Evolutionary conservation across 2,888 invertebrate species (phyloP).

Genomic region (Lycia hirtaria): DNA sequence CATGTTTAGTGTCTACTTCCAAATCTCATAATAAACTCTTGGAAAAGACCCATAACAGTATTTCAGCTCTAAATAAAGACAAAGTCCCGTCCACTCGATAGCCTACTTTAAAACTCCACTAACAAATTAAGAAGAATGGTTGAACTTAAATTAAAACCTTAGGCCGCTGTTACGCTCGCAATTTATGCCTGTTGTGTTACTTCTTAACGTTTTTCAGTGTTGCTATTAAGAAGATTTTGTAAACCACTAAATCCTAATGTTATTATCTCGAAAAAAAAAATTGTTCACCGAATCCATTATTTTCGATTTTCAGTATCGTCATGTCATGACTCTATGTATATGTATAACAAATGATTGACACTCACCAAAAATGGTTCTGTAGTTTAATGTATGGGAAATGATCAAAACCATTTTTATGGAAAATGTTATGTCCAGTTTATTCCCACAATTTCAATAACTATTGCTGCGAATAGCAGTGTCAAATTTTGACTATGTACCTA

Average conservation of each 20-base stretch:
- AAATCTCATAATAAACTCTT: conserved; percentile 36
- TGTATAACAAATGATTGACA: too few relatives aligned
- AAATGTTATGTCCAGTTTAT: too few relatives aligned
- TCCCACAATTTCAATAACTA: too few relatives aligned
- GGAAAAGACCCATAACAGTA: conserved; percentile 37
- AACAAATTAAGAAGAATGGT: conserved; percentile 82
- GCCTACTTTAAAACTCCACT: conserved; percentile 56
- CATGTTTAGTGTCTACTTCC: conserved; percentile 13
- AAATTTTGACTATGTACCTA: too few relatives aligned
- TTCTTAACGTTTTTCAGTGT: conserved; percentile 38
- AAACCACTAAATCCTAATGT: conserved; percentile 19
- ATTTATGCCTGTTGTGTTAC: conserved; percentile 76
- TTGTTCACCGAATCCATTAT: too few relatives aligned
- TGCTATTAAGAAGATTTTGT: conserved; percentile 26
- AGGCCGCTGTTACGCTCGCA: conserved; percentile 52
- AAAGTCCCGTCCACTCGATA: conserved; percentile 51
- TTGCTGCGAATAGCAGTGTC: too few relatives aligned
- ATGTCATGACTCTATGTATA: too few relatives aligned
- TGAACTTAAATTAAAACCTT: conserved; percentile 83
- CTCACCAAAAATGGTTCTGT: too few relatives aligned
- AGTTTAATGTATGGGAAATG: too few relatives aligned
- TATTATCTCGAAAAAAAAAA: too few relatives aligned
- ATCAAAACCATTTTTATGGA: too few relatives aligned
- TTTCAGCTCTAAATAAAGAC: conserved; percentile 38
- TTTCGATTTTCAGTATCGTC: too few relatives aligned